Percentiles rank a stretch among this genome's conserved stretches.
phyloP scores from a whole-genome alignment of 2,888 invertebrate species.

The Operophtera brumata region DNA sequence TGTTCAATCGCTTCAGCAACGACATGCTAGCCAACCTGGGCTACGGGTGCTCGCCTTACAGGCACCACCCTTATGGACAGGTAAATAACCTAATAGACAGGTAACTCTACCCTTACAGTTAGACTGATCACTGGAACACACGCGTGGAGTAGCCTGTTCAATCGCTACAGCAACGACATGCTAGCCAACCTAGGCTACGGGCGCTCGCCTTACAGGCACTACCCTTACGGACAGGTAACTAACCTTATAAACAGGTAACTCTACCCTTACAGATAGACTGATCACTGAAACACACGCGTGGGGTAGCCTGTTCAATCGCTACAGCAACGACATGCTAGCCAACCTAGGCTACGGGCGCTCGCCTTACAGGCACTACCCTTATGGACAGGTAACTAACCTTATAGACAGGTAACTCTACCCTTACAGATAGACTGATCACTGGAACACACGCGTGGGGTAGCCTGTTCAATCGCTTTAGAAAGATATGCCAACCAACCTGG shows the following conservation, averaged over 20 bases:
- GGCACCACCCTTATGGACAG: no score
- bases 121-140: no score
- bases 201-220: constrained; percentile 66
- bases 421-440: not conserved
- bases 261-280: no score
- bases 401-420: not conserved
- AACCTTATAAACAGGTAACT: not conserved
- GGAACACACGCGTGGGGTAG: no score
- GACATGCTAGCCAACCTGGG: no score
- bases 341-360: constrained; percentile 88
- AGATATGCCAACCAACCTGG: not conserved
- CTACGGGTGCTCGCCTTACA: no score
- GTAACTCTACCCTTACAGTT: not conserved
- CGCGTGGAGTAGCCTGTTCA: constrained; percentile 91
- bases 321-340: constrained; percentile 91
- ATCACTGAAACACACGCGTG: no score
- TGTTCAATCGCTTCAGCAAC: not conserved
- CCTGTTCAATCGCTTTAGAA: no score
- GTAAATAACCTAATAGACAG: not conserved
- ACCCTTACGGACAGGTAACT: no score
- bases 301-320: constrained; percentile 92
- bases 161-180: constrained; percentile 93
- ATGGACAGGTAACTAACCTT: constrained; percentile 61
- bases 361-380: constrained; percentile 67
- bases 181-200: constrained; percentile 89